Evolutionary conservation across 2,888 invertebrate genomes (phyloP), one percentile per base, ranked within the genome.

Genomic region (Stenichneumon culpator): DNA sequence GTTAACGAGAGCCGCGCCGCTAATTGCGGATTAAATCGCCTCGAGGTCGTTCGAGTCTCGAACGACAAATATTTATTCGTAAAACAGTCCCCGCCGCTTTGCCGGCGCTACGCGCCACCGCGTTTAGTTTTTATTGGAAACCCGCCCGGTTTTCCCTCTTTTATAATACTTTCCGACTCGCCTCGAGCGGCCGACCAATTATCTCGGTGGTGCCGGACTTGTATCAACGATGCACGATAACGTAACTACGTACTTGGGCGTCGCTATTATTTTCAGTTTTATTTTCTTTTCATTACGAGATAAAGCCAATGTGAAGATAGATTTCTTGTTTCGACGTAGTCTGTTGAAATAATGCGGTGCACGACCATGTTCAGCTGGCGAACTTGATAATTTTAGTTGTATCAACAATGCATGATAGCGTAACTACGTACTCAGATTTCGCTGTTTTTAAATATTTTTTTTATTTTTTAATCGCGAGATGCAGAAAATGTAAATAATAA

Each of bases 1-100:
- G 81, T 84, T 84, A 84, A 84, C 84, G 81, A 81, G 84, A 84
- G 73, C 74, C 69, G 82, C 74, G 57, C 79, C 84, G 78, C 84
- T 84, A 84, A 84, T 84, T 84, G 84, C 82, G 84, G 82, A 84
- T 84, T 84, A 84, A 84, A 84, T 82, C 84, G 84, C 84, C 84
- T 82, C 79, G 78, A 74, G 84, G 78, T 82, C 78, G 84, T 70
- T 84, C 79, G 60, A 79, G 84, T 82, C 81, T 82, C 84, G 82
- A 84, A 78, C 84, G 79, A 84, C 84, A 84, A 84, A 84, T 84
- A 84, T 84, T 84, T 84, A 84, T 84, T 84, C 82, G 84, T 47
- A 60, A 65, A 67, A 54, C 73, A 63, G 14, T 39, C 63, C 39
- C 39, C 54, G 65, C 22, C 52, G 16, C 57, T 57, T 57, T 11